Base-by-base conservation (phyloP, 2,797 vertebrate genomes). In the Diglossa cyanea region DNA sequence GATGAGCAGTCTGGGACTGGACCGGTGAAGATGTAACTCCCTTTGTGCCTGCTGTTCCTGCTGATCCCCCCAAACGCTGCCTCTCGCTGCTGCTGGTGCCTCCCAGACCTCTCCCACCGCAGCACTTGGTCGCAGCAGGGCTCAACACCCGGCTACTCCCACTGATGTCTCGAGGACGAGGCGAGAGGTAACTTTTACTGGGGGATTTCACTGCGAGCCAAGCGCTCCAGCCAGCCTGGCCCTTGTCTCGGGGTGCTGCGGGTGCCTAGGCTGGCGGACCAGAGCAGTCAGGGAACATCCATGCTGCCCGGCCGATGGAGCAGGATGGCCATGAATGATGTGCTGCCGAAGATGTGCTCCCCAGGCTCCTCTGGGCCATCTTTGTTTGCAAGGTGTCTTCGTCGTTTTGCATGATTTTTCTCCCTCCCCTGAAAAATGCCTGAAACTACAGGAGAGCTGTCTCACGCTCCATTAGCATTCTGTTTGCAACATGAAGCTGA, bases 281-380 rank as follows among this genome's bases (percentile, higher is more conserved):
- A n/a, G 42, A 78, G 44, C 9, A 11, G 28, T 63, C 58, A 12
- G 74, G 54, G 71, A 66, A 8, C 28, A 70, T 2, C 10, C 11
- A 0, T 6, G 20, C 18, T 62, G 84, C 37, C n/a, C 21, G 6
- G 47, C 74, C 5, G 17, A 35, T 45, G 54, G 71, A 63, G 47
- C 55, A 25, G 91, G 48, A 53, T 48, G 77, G 51, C 51, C 16
- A 0, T 33, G 57, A 33, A 57, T 6, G 1, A 60, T 6, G 1
- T 5, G 2, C 61, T 10, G 58, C 0, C 0, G 37, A 82, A 55
- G 55, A 26, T 0, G 1, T 13, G 53, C 83, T 23, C n/a, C 42
- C 40, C 42, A 26, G 50, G 44, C 44, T 91, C 25, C 68, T 6
- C 13, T 13, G 25, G 75, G 65, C 81, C 65, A 50, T 39, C 40